Conservation (phyloP, 2,113 vertebrate genomes). For the Microtus ochrogaster region DNA sequence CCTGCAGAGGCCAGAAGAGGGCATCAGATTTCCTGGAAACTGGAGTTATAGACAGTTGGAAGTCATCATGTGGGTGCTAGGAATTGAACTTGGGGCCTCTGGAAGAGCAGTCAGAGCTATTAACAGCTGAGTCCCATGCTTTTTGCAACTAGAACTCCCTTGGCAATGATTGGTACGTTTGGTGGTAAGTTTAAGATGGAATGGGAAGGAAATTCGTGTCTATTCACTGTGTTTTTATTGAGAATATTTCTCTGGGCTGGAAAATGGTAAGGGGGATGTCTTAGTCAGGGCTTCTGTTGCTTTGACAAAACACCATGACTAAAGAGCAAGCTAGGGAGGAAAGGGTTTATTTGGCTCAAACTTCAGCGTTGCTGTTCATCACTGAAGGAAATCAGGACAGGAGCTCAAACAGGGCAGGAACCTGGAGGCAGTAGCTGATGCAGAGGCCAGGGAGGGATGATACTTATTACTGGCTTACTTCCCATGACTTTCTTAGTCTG, state of each 20-base stretch:
- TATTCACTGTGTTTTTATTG: neutral
- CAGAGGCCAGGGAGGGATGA: neutral
- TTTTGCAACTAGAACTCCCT: neutral
- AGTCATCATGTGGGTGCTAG: neutral
- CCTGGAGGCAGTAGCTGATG: neutral
- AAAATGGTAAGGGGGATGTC: neutral
- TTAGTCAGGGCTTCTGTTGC: neutral
- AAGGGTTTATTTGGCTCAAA: neutral
- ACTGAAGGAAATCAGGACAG: neutral
- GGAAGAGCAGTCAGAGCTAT: neutral
- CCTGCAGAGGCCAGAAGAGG: neutral
- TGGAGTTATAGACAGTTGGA: neutral
- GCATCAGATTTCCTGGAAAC: neutral
- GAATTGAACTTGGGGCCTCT: neutral
- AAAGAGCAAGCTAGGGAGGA: neutral
- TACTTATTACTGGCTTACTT: neutral
- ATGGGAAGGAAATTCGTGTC: neutral
- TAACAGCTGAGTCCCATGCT: neutral
- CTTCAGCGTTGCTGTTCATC: neutral
- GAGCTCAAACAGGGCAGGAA: neutral
- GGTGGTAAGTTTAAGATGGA: neutral
- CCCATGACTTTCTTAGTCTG: neutral
- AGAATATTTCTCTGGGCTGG: neutral
- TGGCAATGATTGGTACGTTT: neutral
- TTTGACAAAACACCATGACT: neutral